Evolutionary conservation across 2,888 invertebrate species (phyloP), one percentile per base, ranked within the genome.

Genomic region (Drosophila hamatofila): DNA sequence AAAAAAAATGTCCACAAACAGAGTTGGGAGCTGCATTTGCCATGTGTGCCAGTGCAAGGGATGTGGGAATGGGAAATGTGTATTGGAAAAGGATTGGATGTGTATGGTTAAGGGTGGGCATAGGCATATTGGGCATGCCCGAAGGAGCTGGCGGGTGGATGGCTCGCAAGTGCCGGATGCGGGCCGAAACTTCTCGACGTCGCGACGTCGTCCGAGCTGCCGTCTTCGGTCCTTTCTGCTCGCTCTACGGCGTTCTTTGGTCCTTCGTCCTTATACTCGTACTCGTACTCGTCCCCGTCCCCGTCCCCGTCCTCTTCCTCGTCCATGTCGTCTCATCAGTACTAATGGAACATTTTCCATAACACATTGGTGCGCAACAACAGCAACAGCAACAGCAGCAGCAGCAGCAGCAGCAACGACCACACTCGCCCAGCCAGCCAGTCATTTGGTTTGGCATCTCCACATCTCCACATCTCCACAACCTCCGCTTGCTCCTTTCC

Each of bases 261-360:
- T 51, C 48, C 65, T 49, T 58, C 61, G 41, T 48, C 51, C 68
- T 30, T 39, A 44, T 44, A 9, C 48, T 41, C 66, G 62, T 37
- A 21, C 52, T 46, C 66, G 62, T 23, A 21, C 44, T 44, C 44
- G 41, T 1, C 12, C 8, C n/a, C 71, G 41, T 21, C n/a, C n/a
- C n/a, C 14, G 46, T 48, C n/a, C 39, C 18, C 21, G 39, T 11
- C 9, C 39, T 41, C 71, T 30, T 21, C 21, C 46, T 49, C 72
- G 65, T 66, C 52, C 72, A 73, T 64, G 76, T 62, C 80, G 81
- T 66, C 83, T 84, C 89, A 86, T 90, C 86, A 91, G 81, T 82
- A 85, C 91, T 90, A 90, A 91, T 90, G 88, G 82, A 90, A 90
- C 83, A 88, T 81, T 86, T 90, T 84, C 79, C 88, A 85, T 89